Percentiles rank a stretch among this genome's conserved stretches.
phyloP scores from a whole-genome alignment of 2,888 invertebrate species.

The Petrolisthes manimaculis region DNA sequence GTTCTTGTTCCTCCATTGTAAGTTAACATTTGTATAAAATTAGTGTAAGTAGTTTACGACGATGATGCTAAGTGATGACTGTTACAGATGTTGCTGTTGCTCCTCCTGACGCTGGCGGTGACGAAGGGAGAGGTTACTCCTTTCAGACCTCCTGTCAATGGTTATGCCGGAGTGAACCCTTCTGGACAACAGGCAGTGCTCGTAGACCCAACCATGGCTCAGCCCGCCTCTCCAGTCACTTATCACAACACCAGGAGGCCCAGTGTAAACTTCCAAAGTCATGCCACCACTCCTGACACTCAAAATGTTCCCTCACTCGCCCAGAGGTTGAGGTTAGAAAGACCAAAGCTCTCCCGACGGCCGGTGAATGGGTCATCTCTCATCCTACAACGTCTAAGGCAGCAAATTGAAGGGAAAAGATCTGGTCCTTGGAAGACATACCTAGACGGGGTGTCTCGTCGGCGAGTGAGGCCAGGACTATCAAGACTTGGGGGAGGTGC shows the following conservation, averaged over 20 bases:
- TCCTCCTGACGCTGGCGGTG: not conserved
- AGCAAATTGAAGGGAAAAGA: constrained; percentile 1
- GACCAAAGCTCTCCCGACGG: constrained; percentile 1
- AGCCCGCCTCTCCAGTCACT: not conserved
- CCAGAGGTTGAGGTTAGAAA: not conserved
- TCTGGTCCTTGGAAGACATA: not conserved
- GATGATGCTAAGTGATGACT: not conserved
- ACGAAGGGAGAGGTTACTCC: not conserved
- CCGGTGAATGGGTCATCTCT: not conserved
- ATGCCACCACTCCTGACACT: not conserved
- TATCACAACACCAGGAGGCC: not conserved
- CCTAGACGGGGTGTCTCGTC: not conserved
- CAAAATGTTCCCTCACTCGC: not conserved
- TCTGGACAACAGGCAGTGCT: not conserved
- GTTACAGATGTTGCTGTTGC: not conserved
- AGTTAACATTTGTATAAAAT: no score
- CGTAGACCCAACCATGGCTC: not conserved
- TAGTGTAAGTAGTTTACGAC: no score
- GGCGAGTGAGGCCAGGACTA: not conserved
- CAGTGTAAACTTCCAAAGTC: not conserved
- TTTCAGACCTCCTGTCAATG: constrained; percentile 6
- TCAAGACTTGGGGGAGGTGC: not conserved
- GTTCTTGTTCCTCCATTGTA: no score
- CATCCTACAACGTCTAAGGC: not conserved
- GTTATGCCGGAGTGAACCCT: not conserved